These are phyloP conservation scores for Takifugu bimaculatus DNA, from an alignment of 2,113 vertebrate species.

Conservation along the genomic window DNA sequence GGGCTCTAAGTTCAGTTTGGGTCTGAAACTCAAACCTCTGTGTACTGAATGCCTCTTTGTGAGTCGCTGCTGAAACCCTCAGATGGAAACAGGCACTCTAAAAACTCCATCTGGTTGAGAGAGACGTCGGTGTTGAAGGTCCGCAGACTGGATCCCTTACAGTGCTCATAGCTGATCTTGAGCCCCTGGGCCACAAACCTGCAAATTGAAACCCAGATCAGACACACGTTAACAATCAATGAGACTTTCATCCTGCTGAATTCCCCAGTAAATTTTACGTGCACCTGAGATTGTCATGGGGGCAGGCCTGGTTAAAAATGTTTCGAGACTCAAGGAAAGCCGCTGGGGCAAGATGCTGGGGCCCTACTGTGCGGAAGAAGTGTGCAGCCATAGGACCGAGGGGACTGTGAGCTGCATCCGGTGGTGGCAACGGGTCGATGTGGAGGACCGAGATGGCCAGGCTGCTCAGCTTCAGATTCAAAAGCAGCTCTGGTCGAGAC, in stretches of 20 bases:
- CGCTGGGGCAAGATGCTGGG: constrained; percentile 73
- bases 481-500: constrained; percentile 90
- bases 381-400: constrained; percentile 85
- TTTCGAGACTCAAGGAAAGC: constrained; percentile 83
- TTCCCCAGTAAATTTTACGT: background rate
- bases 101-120: constrained; percentile 84
- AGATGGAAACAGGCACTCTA: constrained; percentile 92
- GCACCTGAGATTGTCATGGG: constrained; percentile 94
- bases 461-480: constrained; percentile 81
- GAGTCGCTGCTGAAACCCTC: constrained; percentile 74
- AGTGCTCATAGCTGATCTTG: constrained; percentile 88
- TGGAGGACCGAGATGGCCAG: constrained; percentile 90
- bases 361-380: constrained; percentile 85
- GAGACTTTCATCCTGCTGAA: background rate
- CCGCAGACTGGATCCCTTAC: constrained; percentile 81
- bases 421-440: constrained; percentile 91
- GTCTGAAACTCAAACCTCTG: constrained; percentile 79
- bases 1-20: constrained; percentile 6
- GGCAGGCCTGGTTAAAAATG: constrained; percentile 89
- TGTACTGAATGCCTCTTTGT: constrained; percentile 81
- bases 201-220: constrained; percentile 25
- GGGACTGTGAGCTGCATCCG: constrained; percentile 83
- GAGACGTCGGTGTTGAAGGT: constrained; percentile 86
- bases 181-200: constrained; percentile 88
- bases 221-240: background rate